phyloP scores from a whole-genome alignment of 2,888 invertebrate genomes.

The Neoscelio sp. region DNA sequence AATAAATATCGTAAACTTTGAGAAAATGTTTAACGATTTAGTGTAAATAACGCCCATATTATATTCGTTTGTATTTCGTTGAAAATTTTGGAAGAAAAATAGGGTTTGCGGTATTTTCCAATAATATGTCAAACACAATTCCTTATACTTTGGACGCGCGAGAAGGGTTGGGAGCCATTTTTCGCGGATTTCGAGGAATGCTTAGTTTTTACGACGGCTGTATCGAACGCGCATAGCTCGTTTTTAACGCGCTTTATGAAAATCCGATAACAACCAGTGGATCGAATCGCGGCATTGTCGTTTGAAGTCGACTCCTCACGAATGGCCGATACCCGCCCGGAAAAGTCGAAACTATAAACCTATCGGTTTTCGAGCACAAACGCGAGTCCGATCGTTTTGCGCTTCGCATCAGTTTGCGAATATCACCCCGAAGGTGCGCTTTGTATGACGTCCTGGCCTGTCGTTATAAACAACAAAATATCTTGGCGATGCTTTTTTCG shows the following conservation, averaged over 20 bases:
- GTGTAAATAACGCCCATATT: no score
- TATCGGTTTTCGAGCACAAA: slow-evolving; percentile 46
- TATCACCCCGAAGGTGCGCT: slow-evolving; percentile 32
- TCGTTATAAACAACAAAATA: slow-evolving; percentile 32
- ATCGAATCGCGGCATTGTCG: slow-evolving; percentile 40
- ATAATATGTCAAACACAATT: slow-evolving; percentile 43
- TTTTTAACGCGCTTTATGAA: slow-evolving; percentile 75
- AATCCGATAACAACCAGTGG: slow-evolving; percentile 74
- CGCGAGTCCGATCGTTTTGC: slow-evolving; percentile 42
- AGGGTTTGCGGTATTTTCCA: slow-evolving; percentile 14
- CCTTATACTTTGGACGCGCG: slow-evolving; percentile 6
- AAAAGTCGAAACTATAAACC: slow-evolving; percentile 56
- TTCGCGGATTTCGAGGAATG: slow-evolving; percentile 34
- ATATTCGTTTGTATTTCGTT: no score
- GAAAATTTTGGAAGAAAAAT: no score
- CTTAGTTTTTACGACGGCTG: slow-evolving; percentile 59
- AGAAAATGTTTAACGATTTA: no score
- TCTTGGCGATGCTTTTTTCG: slow-evolving; percentile 22
- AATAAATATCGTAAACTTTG: no score
- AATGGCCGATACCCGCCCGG: slow-evolving; percentile 26
- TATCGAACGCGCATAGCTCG: slow-evolving; percentile 31
- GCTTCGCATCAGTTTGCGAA: slow-evolving; percentile 43
- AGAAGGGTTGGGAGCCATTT: slow-evolving; percentile 33
- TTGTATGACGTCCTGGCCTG: background rate
- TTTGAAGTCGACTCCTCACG: slow-evolving; percentile 45